Percentiles rank a stretch among this genome's conserved stretches.
Conservation (phyloP, 2,888 invertebrate species). For the Conomelus anceps region DNA sequence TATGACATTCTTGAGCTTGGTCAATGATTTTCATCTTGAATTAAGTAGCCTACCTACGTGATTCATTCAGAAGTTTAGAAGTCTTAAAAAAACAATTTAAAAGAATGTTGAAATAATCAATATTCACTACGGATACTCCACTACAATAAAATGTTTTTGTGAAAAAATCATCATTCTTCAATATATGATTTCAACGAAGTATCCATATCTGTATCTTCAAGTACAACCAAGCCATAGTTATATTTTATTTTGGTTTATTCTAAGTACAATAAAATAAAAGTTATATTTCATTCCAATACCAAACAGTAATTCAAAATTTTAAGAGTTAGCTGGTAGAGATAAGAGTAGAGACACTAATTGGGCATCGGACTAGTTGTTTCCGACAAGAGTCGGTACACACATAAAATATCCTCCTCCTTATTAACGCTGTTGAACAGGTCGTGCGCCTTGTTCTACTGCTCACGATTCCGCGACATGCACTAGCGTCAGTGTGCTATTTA, state of each 20-base stretch:
- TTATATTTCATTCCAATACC: background rate
- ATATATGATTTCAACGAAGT: no score
- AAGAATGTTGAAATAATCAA: no score
- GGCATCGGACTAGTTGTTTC: background rate
- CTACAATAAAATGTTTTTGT: no score
- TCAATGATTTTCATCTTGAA: background rate
- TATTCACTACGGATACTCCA: no score
- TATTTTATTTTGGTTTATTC: background rate
- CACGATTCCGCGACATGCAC: background rate
- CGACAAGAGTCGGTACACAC: background rate
- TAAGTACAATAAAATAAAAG: background rate
- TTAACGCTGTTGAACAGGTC: background rate
- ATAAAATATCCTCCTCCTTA: background rate
- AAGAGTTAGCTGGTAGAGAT: background rate
- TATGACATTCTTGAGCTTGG: background rate
- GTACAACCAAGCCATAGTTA: no score
- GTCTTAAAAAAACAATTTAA: no score
- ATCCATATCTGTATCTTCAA: no score
- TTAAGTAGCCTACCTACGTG: no score
- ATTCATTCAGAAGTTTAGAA: no score
- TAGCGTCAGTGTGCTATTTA: background rate
- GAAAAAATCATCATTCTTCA: no score
- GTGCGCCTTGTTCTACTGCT: background rate
- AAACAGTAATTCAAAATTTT: background rate
- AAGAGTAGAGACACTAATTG: background rate